Conservation (phyloP, 2,888 invertebrate species). For the Coelopa pilipes region DNA sequence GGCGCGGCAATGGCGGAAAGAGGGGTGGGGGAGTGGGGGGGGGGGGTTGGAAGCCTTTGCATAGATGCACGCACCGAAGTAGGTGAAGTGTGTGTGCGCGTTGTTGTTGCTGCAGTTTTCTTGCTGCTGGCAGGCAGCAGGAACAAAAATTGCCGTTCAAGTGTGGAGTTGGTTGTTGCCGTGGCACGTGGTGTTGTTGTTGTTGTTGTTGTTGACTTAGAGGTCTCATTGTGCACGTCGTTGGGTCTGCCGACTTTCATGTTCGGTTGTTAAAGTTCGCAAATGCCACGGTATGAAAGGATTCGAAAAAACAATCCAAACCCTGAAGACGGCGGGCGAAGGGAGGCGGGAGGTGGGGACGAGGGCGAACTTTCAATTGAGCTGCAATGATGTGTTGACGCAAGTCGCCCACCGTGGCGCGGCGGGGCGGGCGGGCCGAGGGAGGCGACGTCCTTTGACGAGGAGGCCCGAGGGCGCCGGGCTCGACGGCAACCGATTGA, state of each 20-base stretch:
- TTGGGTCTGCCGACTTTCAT: not conserved
- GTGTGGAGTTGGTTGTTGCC: not conserved
- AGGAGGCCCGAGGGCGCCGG: no score
- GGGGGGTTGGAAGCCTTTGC: slow-evolving; percentile 11
- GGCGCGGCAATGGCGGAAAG: not conserved
- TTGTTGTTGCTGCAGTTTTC: not conserved
- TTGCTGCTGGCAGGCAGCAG: slow-evolving; percentile 12
- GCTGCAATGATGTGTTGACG: slow-evolving; percentile 34
- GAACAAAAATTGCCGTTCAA: slow-evolving; percentile 19
- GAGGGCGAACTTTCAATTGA: slow-evolving; percentile 47
- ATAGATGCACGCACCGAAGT: slow-evolving; percentile 14
- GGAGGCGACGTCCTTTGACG: no score
- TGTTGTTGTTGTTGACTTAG: slow-evolving; percentile 7
- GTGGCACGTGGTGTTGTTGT: not conserved
- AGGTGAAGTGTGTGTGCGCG: slow-evolving; percentile 25
- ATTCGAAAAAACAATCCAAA: slow-evolving; percentile 25
- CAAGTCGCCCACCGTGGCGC: slow-evolving; percentile 5
- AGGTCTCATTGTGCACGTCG: not conserved
- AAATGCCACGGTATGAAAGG: slow-evolving; percentile 26
- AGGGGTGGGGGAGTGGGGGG: slow-evolving; percentile 18
- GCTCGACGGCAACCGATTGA: no score
- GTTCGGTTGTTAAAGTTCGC: not conserved
- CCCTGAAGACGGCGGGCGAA: slow-evolving; percentile 37
- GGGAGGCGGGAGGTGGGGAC: slow-evolving; percentile 9
- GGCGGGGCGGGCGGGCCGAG: no score